Conservation (phyloP, 2,888 invertebrate genomes). For the Nebria salina region DNA sequence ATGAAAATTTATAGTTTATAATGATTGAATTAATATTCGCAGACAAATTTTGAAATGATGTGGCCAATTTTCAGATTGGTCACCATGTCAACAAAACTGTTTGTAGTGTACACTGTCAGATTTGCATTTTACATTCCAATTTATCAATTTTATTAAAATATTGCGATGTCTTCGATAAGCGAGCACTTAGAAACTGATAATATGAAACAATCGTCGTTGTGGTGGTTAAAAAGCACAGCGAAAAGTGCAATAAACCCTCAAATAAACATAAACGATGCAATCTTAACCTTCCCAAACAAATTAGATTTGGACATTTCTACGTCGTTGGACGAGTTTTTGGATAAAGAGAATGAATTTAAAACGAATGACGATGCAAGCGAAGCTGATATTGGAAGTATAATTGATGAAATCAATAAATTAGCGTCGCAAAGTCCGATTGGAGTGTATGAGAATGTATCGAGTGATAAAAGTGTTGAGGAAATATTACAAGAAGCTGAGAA, state of each 20-base stretch:
- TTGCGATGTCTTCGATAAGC: conserved; percentile 41
- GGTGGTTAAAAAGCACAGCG: conserved; percentile 42
- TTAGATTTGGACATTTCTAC: conserved; percentile 53
- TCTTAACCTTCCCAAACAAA: conserved; percentile 43
- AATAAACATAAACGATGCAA: conserved; percentile 33
- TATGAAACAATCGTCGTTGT: conserved; percentile 38
- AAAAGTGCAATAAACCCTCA: conserved; percentile 26
- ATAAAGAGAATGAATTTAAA: conserved; percentile 56
- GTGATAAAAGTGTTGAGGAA: conserved; percentile 68
- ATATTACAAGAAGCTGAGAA: conserved; percentile 69
- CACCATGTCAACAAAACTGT: background rate
- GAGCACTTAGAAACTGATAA: conserved; percentile 38
- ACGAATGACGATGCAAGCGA: conserved; percentile 59
- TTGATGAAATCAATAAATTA: conserved; percentile 73
- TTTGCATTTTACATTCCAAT: background rate
- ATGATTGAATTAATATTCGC: background rate
- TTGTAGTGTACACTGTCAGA: background rate
- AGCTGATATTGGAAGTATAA: conserved; percentile 74
- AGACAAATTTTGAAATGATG: background rate
- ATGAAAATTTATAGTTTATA: background rate
- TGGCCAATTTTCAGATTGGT: background rate
- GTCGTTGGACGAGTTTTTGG: conserved; percentile 59
- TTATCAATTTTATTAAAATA: background rate
- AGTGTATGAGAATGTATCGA: conserved; percentile 59
- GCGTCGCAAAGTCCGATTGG: conserved; percentile 62